Evolutionary conservation across 53 echinoderm and acorn worm species (phyloP).

Genomic region (Apostichopus leukothele): DNA sequence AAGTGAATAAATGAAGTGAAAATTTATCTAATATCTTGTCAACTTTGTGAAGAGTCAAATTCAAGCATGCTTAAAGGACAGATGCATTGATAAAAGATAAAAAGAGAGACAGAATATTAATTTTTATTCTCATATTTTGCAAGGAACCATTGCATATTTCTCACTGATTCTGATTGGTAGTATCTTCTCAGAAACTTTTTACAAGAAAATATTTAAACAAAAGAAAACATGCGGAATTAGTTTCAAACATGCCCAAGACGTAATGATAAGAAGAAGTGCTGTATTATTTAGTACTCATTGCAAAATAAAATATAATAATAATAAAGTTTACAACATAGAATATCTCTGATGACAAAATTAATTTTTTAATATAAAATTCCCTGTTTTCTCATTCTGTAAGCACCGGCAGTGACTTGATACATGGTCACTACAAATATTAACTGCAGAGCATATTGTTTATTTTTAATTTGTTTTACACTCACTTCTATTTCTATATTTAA

Average conservation of each 20-base stretch:
- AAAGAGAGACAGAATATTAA: neutral
- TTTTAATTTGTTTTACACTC: too few relatives aligned
- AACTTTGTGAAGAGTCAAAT: too few relatives aligned
- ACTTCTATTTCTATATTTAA: too few relatives aligned
- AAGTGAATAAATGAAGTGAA: too few relatives aligned
- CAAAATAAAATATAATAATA: neutral
- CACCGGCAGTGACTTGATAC: conserved; percentile 7
- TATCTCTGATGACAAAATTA: conserved; percentile 6
- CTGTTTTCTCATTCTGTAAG: neutral
- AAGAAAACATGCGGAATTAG: neutral
- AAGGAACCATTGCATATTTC: neutral
- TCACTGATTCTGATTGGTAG: neutral
- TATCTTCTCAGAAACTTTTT: neutral
- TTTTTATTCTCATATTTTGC: neutral
- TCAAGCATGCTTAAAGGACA: too few relatives aligned
- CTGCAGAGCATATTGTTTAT: too few relatives aligned
- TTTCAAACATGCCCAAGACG: neutral
- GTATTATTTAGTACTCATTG: neutral
- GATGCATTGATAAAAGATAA: neutral
- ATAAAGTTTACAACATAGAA: neutral
- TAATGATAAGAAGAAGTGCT: neutral
- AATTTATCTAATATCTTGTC: too few relatives aligned
- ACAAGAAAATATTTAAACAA: neutral
- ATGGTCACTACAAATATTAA: neutral
- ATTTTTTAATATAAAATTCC: neutral